These are phyloP conservation scores for Eurypyga helias DNA, from an alignment of 2,113 vertebrate species.

Conservation along the genomic window DNA sequence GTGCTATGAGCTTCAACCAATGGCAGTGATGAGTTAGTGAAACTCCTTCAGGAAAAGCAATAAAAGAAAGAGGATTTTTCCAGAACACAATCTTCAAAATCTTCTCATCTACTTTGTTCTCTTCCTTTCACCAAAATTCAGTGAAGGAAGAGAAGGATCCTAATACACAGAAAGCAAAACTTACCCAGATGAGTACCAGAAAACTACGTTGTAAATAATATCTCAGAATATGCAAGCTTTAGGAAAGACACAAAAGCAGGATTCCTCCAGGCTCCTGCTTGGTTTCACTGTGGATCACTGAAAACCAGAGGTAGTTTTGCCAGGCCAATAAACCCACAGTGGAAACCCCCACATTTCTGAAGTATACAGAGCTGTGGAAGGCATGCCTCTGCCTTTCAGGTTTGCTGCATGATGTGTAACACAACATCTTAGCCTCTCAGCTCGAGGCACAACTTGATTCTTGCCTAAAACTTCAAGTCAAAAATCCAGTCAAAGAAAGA, in stretches of 20 bases:
- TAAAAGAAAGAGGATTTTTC: background rate
- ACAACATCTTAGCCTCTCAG: background rate
- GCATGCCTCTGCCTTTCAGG: background rate
- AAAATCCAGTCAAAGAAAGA: background rate
- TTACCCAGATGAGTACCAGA: background rate
- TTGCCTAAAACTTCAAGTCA: background rate
- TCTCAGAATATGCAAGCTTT: background rate
- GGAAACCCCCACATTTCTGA: background rate
- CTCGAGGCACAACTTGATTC: background rate
- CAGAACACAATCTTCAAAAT: background rate
- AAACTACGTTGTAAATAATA: background rate
- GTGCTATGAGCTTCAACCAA: background rate
- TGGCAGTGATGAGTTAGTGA: background rate
- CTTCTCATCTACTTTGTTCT: background rate
- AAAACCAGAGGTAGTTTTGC: background rate
- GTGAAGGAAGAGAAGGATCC: background rate
- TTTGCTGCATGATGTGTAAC: background rate
- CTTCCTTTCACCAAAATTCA: background rate
- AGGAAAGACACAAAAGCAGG: background rate
- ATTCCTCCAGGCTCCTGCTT: background rate
- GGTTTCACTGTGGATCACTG: background rate
- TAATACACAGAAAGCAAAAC: background rate
- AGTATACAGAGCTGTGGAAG: background rate
- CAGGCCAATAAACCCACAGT: background rate
- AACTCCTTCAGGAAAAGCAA: background rate